Evolutionary conservation across 2,797 vertebrate species (phyloP).

Genomic region (Mormyrus hasselquistii): DNA sequence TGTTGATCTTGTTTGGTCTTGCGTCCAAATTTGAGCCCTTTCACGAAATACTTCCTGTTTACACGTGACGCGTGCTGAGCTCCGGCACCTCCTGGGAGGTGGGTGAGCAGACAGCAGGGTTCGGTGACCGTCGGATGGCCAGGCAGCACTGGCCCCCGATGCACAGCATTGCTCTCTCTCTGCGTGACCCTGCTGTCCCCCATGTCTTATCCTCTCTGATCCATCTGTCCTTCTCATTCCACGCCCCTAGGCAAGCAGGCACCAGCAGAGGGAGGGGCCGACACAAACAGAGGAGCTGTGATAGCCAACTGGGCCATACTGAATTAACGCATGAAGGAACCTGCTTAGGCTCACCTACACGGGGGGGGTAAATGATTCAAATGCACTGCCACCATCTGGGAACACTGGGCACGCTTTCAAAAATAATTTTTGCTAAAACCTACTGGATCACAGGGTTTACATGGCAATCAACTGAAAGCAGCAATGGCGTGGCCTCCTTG

Average conservation of each 20-base stretch:
- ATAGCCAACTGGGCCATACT: slow-evolving; percentile 9
- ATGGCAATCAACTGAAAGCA: neutral
- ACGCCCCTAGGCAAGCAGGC: neutral
- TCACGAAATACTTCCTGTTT: neutral
- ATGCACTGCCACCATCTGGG: neutral
- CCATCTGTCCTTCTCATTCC: neutral
- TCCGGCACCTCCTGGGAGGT: neutral
- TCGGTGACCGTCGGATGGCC: neutral
- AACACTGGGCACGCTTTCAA: neutral
- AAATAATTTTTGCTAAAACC: neutral
- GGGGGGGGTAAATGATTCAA: neutral
- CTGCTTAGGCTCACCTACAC: neutral
- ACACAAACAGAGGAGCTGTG: neutral
- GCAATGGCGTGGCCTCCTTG: no score
- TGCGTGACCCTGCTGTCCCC: neutral
- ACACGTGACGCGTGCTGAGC: neutral
- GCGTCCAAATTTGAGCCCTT: neutral
- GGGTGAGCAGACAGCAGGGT: neutral
- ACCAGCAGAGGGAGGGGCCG: neutral
- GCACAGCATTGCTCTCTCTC: neutral
- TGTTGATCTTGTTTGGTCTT: neutral
- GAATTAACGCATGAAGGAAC: slow-evolving; percentile 6
- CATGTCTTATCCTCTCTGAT: neutral
- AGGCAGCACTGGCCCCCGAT: neutral
- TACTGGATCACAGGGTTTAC: neutral